phyloP scores from a whole-genome alignment of 1,140 invertebrate genomes.

The Drosophila subpulchrella region DNA sequence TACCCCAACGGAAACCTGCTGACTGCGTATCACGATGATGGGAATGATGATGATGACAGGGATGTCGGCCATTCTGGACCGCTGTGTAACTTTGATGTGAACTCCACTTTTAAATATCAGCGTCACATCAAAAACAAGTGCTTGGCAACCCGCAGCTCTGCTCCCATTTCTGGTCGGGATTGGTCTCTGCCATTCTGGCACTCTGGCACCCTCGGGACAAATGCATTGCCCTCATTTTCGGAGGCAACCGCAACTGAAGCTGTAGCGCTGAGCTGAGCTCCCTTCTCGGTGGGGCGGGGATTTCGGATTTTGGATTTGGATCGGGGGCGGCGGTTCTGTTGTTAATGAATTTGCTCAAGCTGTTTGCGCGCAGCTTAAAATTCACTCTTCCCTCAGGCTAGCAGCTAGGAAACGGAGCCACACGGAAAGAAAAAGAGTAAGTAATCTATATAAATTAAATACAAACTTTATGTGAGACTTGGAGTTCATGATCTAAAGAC shows the following conservation, averaged over 20 bases:
- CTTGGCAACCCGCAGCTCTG: constrained; percentile 58
- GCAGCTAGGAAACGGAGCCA: constrained; percentile 8
- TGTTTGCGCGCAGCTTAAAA: constrained; percentile 41
- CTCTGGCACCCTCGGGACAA: constrained; percentile 57
- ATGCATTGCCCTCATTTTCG: constrained; percentile 75
- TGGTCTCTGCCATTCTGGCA: constrained; percentile 22
- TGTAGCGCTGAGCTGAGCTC: constrained; percentile 31
- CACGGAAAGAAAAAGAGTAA: not conserved
- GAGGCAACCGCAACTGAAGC: constrained; percentile 61
- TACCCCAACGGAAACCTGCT: constrained; percentile 14
- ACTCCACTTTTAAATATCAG: constrained; percentile 78
- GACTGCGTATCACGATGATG: constrained; percentile 18
- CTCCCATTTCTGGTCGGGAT: constrained; percentile 11
- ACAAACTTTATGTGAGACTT: not conserved
- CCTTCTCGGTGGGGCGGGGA: constrained; percentile 8
- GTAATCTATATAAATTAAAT: not conserved
- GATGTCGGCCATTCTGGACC: constrained; percentile 29
- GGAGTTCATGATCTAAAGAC: not conserved
- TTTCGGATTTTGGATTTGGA: constrained; percentile 12
- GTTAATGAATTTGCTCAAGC: constrained; percentile 60
- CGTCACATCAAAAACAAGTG: constrained; percentile 75
- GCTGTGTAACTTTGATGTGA: constrained; percentile 63
- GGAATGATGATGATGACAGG: constrained; percentile 15
- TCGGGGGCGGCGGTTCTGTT: constrained; percentile 10
- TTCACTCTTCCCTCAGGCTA: constrained; percentile 15